A percentile compares a stretch with the other conserved stretches of the same genome.
These are phyloP conservation scores for Fragum fragum DNA, from an alignment of 2,888 invertebrate species.

Conservation along the genomic window DNA sequence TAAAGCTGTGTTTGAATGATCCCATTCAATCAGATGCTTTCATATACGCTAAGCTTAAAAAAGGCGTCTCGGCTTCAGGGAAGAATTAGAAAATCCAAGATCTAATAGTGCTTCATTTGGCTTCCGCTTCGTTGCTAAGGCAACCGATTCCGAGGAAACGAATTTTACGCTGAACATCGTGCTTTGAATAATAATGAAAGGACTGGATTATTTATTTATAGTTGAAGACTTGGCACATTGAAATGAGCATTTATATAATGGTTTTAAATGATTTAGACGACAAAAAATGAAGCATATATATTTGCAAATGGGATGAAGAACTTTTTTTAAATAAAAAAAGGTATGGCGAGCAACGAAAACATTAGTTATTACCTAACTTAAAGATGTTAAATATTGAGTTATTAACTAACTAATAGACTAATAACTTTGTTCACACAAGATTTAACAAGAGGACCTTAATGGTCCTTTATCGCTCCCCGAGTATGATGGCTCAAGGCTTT, in stretches of 20 bases:
- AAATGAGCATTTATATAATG: not conserved
- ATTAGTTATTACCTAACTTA: no score
- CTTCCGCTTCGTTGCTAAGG: slow-evolving; percentile 23
- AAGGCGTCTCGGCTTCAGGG: not conserved
- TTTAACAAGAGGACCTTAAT: no score
- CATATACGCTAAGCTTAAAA: not conserved
- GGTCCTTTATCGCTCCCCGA: no score
- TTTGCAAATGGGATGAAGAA: no score
- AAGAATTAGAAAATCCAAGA: slow-evolving; percentile 7
- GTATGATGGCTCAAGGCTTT: no score
- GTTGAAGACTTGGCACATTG: not conserved
- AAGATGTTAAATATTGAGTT: no score
- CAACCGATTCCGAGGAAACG: slow-evolving; percentile 15
- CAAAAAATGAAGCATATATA: no score
- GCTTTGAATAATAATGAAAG: slow-evolving; percentile 11
- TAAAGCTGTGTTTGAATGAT: not conserved
- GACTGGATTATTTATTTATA: slow-evolving; percentile 1
- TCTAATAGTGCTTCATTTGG: slow-evolving; percentile 17
- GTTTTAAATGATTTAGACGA: no score
- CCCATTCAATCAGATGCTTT: not conserved
- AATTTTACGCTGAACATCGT: slow-evolving; percentile 14
- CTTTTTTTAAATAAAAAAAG: no score
- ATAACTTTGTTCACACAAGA: no score
- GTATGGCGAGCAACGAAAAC: no score
- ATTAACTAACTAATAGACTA: no score